Evolutionary conservation across 2,113 vertebrate genomes (phyloP), one percentile per base, ranked within the genome.

Genomic region (Ptychochromis oligacanthus): DNA sequence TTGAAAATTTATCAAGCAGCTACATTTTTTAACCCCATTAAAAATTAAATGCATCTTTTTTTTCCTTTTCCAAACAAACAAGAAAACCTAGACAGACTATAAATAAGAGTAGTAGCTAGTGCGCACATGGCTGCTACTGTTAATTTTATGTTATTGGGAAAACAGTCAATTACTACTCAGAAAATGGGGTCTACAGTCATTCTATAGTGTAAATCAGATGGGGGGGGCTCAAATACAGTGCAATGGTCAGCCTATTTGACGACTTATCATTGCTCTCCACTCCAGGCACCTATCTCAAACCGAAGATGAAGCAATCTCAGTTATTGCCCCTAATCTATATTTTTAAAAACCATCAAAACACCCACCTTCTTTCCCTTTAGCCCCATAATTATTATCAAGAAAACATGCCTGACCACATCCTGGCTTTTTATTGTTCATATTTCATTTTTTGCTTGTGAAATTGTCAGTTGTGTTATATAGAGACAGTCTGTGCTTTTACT

Each of bases 201-300:
- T 72, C 46, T 54, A 36, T 43, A 31, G 40, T 17, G 40, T 12
- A 61, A 7, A 17, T 72, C 28, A 72, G 26, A 72, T 52, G 13
- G 49, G 18, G 67, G 26, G 26, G 26, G 26, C 24, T 70, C 49
- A 22, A 49, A 0, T 20, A 28, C 5, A 20, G 7, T 72, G 46
- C 26, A 5, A 72, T 74, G 52, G 40, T 34, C 36, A 84, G 55
- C 17, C 24, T 28, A 70, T 40, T 17, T 46, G 56, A 43, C 14
- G 9, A 36, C 64, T 55, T 60, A 72, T 59, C 56, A 17, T 55
- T 81, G 64, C 64, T 59, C 20, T 34, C n/a, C 28, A 59, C 52
- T 46, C 40, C 55, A 36, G 55, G 56, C 67, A 81, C 18, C 67
- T 57, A 72, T 62, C 56, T 67, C 24, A 70, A 80, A 28, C 59